Evolutionary conservation across 2,113 vertebrate species (phyloP).

Genomic region (Tor tambroides): DNA sequence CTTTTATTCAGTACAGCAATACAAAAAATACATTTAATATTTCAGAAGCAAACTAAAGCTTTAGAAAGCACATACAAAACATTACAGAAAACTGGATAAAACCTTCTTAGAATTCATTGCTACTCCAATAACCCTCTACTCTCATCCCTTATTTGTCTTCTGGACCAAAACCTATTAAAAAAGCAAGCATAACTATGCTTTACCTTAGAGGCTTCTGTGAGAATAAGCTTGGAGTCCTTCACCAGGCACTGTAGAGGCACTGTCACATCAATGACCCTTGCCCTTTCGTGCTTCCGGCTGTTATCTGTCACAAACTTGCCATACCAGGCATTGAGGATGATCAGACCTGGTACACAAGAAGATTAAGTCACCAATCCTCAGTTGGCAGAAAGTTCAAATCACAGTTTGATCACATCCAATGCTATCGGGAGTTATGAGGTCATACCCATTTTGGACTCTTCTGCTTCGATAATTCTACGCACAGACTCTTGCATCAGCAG

Average conservation of each 20-base stretch:
- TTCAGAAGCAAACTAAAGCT: not conserved
- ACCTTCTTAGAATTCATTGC: not conserved
- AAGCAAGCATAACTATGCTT: conserved; percentile 4
- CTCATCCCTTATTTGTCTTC: not conserved
- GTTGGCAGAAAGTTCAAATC: not conserved
- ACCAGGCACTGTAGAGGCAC: conserved; percentile 98
- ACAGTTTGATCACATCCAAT: not conserved
- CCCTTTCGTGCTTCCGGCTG: conserved; percentile 89
- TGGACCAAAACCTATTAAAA: not conserved
- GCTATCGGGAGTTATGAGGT: conserved; percentile 31
- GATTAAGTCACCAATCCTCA: not conserved
- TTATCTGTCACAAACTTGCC: conserved; percentile 98
- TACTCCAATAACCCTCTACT: not conserved
- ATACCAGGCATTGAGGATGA: conserved; percentile 97
- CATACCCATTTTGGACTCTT: conserved; percentile 96
- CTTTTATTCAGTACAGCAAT: not conserved
- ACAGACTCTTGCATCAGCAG: conserved; percentile 98
- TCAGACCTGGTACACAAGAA: conserved; percentile 80
- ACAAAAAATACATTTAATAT: not conserved
- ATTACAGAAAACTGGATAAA: not conserved
- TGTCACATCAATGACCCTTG: conserved; percentile 95
- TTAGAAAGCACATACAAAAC: too few relatives aligned
- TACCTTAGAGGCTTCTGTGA: conserved; percentile 96
- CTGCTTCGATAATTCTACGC: conserved; percentile 92
- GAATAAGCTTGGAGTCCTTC: conserved; percentile 97